phyloP scores from a whole-genome alignment of 53 echinoderm and acorn worm species.

The Apostichopus leukothele region DNA sequence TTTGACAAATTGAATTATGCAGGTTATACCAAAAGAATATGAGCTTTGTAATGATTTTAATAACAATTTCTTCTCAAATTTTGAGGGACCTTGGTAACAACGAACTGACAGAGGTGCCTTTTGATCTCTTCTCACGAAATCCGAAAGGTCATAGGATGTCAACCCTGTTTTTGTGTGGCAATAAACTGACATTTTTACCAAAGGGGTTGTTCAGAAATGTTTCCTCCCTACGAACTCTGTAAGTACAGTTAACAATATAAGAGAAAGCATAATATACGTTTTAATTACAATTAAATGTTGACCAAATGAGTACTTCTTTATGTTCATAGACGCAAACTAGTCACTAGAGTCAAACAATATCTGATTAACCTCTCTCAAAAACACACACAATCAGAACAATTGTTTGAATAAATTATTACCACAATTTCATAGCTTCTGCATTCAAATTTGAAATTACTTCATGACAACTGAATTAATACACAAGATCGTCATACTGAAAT shows the following conservation, averaged over 20 bases:
- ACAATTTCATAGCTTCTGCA: too few relatives aligned
- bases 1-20: too few relatives aligned
- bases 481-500: too few relatives aligned
- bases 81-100: conserved; percentile 7
- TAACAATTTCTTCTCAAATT: background rate
- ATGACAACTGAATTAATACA: too few relatives aligned
- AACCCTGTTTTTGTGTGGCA: background rate
- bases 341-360: background rate
- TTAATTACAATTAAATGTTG: background rate
- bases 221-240: background rate
- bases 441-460: too few relatives aligned
- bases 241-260: background rate
- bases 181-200: background rate
- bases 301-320: background rate
- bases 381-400: background rate
- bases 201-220: background rate
- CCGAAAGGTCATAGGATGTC: background rate
- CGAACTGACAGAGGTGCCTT: conserved; percentile 11
- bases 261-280: too few relatives aligned
- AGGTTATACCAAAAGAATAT: too few relatives aligned
- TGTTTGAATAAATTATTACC: background rate
- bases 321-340: background rate
- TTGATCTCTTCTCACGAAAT: background rate
- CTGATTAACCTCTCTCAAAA: background rate
- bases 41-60: too few relatives aligned